These are phyloP conservation scores for Bombus superbus DNA, from an alignment of 1,140 invertebrate species.

Conservation along the genomic window DNA sequence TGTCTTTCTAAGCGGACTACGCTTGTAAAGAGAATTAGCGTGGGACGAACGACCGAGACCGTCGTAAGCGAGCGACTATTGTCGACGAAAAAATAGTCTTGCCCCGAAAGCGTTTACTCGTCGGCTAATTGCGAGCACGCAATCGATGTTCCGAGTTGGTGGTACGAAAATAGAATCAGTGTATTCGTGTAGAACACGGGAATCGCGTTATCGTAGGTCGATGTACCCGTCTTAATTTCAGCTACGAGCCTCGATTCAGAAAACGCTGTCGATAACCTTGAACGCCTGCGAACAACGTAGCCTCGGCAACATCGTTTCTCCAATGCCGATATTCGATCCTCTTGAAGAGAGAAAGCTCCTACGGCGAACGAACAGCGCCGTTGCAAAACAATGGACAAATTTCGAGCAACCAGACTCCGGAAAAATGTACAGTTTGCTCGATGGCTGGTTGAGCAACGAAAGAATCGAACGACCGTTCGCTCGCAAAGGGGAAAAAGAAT, in stretches of 20 bases:
- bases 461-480: constrained; percentile 16
- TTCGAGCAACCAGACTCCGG: not conserved
- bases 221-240: constrained; percentile 14
- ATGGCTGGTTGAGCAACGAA: constrained; percentile 18
- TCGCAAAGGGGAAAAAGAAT: not conserved
- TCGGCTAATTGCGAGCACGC: constrained; percentile 23
- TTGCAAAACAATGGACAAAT: not conserved
- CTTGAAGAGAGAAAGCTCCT: too few species aligned
- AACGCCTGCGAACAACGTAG: not conserved
- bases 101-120: not conserved
- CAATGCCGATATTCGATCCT: not conserved
- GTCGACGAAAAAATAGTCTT: not conserved
- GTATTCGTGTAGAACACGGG: not conserved
- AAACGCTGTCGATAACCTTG: not conserved
- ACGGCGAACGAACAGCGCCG: not conserved
- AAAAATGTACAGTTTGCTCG: not conserved
- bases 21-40: too few species aligned
- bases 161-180: constrained; percentile 15
- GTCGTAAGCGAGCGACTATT: too few species aligned
- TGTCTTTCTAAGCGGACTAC: too few species aligned
- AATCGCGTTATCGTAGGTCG: constrained; percentile 26
- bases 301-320: not conserved
- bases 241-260: not conserved
- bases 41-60: too few species aligned
- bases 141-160: constrained; percentile 8